These are phyloP conservation scores for Morelia viridis DNA, from an alignment of 2,797 vertebrate species.

Conservation along the genomic window DNA sequence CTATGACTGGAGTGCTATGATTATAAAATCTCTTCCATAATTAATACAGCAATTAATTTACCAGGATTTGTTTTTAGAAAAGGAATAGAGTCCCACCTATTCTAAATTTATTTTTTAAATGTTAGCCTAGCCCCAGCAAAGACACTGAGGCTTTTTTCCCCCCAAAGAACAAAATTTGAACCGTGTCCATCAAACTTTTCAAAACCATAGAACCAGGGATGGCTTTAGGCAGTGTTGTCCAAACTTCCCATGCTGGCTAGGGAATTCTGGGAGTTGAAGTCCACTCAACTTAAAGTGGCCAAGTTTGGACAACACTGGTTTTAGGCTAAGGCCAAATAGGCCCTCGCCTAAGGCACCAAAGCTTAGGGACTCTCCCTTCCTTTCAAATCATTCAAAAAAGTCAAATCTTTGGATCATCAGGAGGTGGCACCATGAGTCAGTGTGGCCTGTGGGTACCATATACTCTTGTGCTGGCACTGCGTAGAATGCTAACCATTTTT, in stretches of 20 bases:
- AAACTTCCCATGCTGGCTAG: too few species aligned
- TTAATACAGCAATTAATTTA: conserved; percentile 53
- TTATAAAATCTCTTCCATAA: conserved; percentile 37
- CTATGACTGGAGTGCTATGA: neutral
- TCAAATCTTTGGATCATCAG: neutral
- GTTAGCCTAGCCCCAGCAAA: neutral
- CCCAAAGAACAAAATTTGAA: neutral
- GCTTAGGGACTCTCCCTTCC: neutral
- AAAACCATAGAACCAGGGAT: neutral
- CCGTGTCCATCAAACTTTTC: neutral
- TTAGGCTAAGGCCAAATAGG: neutral
- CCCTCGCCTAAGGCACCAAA: neutral
- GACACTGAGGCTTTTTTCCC: neutral
- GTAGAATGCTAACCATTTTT: neutral
- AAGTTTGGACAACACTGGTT: neutral
- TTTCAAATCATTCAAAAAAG: neutral
- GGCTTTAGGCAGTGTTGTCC: too few species aligned
- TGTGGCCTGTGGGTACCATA: neutral
- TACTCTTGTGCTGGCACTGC: neutral
- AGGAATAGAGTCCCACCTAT: conserved; percentile 36
- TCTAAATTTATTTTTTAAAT: neutral
- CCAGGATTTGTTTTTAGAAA: conserved; percentile 27
- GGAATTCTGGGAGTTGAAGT: too few species aligned
- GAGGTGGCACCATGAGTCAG: neutral
- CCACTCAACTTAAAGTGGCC: too few species aligned